A percentile compares a stretch with the other conserved stretches of the same genome.
Conservation (phyloP, 2,888 invertebrate genomes). For the Platycheirus rosarum region DNA sequence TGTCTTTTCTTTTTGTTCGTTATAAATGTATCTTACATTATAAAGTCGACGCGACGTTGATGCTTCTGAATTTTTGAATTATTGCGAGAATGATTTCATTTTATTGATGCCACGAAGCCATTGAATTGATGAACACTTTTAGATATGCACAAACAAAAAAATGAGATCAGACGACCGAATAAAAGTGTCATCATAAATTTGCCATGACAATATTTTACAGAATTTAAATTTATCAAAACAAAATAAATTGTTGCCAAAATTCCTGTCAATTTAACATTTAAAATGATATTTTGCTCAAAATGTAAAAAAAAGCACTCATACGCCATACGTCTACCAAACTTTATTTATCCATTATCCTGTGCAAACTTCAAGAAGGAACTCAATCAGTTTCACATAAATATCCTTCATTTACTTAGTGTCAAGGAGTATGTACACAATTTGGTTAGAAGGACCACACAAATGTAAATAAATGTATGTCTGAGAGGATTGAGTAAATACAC, state of each 20-base stretch:
- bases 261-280: too few relatives aligned
- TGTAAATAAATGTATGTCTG: slow-evolving; percentile 22
- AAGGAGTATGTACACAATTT: background rate
- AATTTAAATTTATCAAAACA: too few relatives aligned
- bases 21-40: slow-evolving; percentile 1
- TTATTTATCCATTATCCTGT: slow-evolving; percentile 46
- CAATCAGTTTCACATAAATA: slow-evolving; percentile 8
- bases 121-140: background rate
- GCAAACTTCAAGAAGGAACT: slow-evolving; percentile 24
- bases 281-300: background rate
- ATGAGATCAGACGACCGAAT: too few relatives aligned
- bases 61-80: slow-evolving; percentile 17
- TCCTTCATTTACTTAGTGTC: slow-evolving; percentile 14
- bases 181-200: too few relatives aligned
- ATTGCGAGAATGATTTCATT: slow-evolving; percentile 35
- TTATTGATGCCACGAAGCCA: slow-evolving; percentile 58
- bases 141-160: too few relatives aligned
- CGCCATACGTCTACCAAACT: slow-evolving; percentile 7
- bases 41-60: background rate
- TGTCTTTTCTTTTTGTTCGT: slow-evolving; percentile 5
- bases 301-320: slow-evolving; percentile 32
- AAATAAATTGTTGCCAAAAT: too few relatives aligned
- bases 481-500: slow-evolving; percentile 22
- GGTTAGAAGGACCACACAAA: slow-evolving; percentile 15
- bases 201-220: too few relatives aligned